Percentiles rank a stretch among this genome's conserved stretches.
phyloP scores from a whole-genome alignment of 2,888 invertebrate species.

The Actias luna region DNA sequence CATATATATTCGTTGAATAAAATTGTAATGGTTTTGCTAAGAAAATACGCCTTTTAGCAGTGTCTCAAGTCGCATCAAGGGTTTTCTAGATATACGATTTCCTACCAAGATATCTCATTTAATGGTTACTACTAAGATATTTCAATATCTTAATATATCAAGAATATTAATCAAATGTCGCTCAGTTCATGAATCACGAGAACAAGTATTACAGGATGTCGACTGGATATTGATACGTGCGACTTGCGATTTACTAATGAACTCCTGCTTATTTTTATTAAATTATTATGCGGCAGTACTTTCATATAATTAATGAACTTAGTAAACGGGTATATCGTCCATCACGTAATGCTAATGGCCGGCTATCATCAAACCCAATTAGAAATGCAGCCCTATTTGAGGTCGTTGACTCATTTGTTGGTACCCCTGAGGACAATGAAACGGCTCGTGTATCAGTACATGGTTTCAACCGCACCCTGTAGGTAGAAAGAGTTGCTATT shows the following conservation, averaged over 20 bases:
- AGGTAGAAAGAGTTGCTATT: background rate
- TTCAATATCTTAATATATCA: conserved; percentile 16
- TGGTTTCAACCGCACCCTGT: background rate
- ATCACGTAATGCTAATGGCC: background rate
- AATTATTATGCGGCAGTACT: too few relatives aligned
- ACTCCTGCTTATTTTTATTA: conserved; percentile 5
- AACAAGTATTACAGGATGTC: conserved; percentile 29
- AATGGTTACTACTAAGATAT: background rate
- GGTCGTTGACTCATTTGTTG: background rate
- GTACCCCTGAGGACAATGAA: background rate
- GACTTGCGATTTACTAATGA: conserved; percentile 18
- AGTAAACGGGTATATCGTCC: too few relatives aligned
- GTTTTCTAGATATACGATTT: background rate
- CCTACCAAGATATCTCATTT: background rate
- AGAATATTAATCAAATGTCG: conserved; percentile 9
- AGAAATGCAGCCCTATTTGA: background rate
- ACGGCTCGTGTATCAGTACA: background rate
- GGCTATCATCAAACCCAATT: background rate
- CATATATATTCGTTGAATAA: too few relatives aligned
- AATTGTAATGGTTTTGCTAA: background rate
- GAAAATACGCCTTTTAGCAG: background rate
- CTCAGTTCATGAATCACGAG: conserved; percentile 24
- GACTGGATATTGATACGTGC: conserved; percentile 17
- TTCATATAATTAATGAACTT: too few relatives aligned
- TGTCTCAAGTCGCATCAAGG: background rate